Conservation (phyloP, 2,113 vertebrate species). For the Upupa epops region DNA sequence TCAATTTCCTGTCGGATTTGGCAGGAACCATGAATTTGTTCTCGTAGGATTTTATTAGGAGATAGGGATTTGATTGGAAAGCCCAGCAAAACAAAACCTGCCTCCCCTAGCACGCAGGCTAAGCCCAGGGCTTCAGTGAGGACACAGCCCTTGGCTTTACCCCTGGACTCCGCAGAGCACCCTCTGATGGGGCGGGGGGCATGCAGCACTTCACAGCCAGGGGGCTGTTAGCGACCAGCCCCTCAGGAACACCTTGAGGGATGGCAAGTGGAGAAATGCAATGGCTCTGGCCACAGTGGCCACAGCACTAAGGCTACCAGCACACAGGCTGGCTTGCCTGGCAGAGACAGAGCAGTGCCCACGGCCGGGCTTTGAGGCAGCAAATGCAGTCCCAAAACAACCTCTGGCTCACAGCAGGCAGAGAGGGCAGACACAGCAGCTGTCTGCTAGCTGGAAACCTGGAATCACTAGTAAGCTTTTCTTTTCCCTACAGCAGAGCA, state of each 20-base stretch:
- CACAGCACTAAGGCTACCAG: not conserved
- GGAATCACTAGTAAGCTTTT: not conserved
- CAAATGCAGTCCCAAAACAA: not conserved
- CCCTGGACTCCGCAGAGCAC: not conserved
- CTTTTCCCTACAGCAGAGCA: not conserved
- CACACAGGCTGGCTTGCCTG: not conserved
- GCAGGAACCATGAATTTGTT: constrained; percentile 43
- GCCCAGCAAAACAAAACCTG: constrained; percentile 28
- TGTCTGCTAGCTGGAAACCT: not conserved
- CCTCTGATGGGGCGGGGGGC: not conserved
- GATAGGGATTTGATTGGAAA: constrained; percentile 55
- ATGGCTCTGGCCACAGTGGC: not conserved
- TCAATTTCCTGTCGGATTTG: constrained; percentile 65
- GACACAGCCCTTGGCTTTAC: not conserved
- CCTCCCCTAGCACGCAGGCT: not conserved
- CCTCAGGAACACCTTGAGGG: constrained; percentile 12
- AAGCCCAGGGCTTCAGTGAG: not conserved
- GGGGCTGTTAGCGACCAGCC: not conserved
- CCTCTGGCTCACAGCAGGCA: not conserved
- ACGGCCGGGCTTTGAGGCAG: not conserved
- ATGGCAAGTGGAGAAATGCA: not conserved
- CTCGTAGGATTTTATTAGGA: constrained; percentile 57
- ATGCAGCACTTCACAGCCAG: not conserved
- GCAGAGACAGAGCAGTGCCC: not conserved
- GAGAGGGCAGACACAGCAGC: not conserved